These are phyloP conservation scores for Anseranas semipalmata DNA, from an alignment of 2,113 vertebrate species.

Conservation along the genomic window DNA sequence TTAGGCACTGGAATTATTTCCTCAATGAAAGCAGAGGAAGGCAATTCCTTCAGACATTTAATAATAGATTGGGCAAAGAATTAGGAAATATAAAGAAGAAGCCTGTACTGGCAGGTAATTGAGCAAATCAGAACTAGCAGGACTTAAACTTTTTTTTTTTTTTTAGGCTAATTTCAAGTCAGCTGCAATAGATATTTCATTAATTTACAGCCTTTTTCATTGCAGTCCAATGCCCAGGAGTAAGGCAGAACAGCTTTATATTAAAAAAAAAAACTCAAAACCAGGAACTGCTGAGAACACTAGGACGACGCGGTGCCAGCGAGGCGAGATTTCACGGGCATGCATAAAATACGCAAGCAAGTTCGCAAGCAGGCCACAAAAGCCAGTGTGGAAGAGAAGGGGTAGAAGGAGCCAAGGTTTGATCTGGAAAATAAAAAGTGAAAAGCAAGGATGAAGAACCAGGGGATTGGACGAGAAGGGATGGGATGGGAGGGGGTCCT, in stretches of 20 bases:
- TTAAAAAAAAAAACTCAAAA: conserved; percentile 9
- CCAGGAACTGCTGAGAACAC: background rate
- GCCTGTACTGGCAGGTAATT: conserved; percentile 55
- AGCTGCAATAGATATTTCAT: conserved; percentile 43
- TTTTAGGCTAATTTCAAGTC: conserved; percentile 33
- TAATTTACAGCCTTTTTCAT: conserved; percentile 24
- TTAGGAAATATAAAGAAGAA: conserved; percentile 68
- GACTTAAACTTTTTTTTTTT: background rate
- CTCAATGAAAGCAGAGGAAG: conserved; percentile 63
- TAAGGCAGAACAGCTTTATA: conserved; percentile 6
- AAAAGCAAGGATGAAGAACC: conserved; percentile 58
- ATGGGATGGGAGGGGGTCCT: conserved; percentile 73
- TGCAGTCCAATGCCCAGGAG: conserved; percentile 12
- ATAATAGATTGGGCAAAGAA: conserved; percentile 70
- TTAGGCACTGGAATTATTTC: conserved; percentile 69
- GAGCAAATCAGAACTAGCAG: conserved; percentile 40
- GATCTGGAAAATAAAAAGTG: conserved; percentile 62
- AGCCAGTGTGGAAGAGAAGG: conserved; percentile 47
- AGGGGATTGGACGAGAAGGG: conserved; percentile 49
- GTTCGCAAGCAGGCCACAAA: conserved; percentile 51
- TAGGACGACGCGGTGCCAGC: background rate
- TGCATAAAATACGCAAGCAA: conserved; percentile 14
- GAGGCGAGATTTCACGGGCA: conserved; percentile 24
- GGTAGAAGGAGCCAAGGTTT: conserved; percentile 49
- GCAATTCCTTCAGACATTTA: conserved; percentile 69